Evolutionary conservation across 2,113 vertebrate species (phyloP).

Genomic region (Dascyllus trimaculatus): DNA sequence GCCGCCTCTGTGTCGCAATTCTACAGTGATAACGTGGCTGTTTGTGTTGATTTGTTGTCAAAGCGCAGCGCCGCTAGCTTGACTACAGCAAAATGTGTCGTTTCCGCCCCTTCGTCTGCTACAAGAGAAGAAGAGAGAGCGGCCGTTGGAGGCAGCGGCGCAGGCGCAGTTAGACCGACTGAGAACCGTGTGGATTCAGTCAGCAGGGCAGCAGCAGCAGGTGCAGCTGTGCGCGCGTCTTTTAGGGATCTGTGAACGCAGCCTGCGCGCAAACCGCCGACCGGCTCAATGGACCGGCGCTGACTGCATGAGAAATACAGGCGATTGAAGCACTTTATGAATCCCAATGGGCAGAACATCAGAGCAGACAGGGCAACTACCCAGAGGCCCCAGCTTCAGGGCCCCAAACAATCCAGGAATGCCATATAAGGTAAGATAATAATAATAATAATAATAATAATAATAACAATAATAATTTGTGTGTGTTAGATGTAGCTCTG

Average conservation of each 20-base stretch:
- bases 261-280: not conserved
- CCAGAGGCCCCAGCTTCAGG: too few relatives aligned
- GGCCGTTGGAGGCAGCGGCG: not conserved
- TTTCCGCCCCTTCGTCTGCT: slow-evolving; percentile 74
- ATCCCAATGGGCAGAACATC: not conserved
- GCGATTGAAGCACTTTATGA: not conserved
- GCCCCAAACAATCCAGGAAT: too few relatives aligned
- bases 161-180: not conserved
- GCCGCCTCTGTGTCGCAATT: not conserved
- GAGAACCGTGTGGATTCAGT: too few relatives aligned
- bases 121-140: slow-evolving; percentile 10
- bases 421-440: too few relatives aligned
- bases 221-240: rapidly evolving
- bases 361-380: too few relatives aligned
- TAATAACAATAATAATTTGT: too few relatives aligned
- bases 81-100: slow-evolving; percentile 43
- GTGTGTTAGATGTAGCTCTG: too few relatives aligned
- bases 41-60: slow-evolving; percentile 35
- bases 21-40: slow-evolving; percentile 2
- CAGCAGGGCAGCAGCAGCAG: too few relatives aligned
- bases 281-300: not conserved
- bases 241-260: slow-evolving; percentile 37
- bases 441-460: too few relatives aligned
- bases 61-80: slow-evolving; percentile 42
- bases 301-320: not conserved